phyloP scores from a whole-genome alignment of 2,888 invertebrate genomes.

The Plemyria rubiginata region DNA sequence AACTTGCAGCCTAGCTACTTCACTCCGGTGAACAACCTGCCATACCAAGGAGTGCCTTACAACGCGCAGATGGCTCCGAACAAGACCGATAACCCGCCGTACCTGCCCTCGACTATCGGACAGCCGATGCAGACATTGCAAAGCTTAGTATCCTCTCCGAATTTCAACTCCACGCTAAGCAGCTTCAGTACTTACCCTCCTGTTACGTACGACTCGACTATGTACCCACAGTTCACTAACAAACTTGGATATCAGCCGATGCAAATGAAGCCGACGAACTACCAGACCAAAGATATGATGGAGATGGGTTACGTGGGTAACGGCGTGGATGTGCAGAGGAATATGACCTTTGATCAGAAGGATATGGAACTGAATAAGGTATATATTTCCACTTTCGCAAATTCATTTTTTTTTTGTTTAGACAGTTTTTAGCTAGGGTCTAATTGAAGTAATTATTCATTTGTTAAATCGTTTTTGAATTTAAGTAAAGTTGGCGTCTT shows the following conservation, averaged over 20 bases:
- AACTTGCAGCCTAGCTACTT: constrained; percentile 63
- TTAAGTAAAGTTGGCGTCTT: neutral
- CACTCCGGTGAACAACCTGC: constrained; percentile 53
- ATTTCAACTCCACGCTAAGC: constrained; percentile 68
- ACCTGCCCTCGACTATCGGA: constrained; percentile 61
- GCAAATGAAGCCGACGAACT: constrained; percentile 59
- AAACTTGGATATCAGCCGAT: constrained; percentile 59
- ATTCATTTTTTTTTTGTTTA: neutral
- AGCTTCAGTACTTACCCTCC: constrained; percentile 62
- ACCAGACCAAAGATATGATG: constrained; percentile 58
- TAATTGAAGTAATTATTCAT: neutral
- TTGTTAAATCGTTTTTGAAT: too few species aligned
- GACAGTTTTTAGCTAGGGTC: neutral
- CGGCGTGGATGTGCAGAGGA: constrained; percentile 59
- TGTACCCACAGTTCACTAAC: constrained; percentile 77
- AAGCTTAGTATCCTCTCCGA: constrained; percentile 64
- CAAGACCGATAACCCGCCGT: constrained; percentile 57
- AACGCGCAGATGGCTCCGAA: constrained; percentile 51
- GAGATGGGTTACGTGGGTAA: constrained; percentile 60
- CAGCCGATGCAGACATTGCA: constrained; percentile 68
- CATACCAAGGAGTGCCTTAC: constrained; percentile 57
- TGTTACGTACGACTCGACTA: constrained; percentile 69
- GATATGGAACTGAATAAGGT: constrained; percentile 64
- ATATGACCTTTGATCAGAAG: constrained; percentile 56
- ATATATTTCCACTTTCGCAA: neutral